These are phyloP conservation scores for Dissostichus mawsoni DNA, from an alignment of 2,113 vertebrate genomes.

Conservation along the genomic window DNA sequence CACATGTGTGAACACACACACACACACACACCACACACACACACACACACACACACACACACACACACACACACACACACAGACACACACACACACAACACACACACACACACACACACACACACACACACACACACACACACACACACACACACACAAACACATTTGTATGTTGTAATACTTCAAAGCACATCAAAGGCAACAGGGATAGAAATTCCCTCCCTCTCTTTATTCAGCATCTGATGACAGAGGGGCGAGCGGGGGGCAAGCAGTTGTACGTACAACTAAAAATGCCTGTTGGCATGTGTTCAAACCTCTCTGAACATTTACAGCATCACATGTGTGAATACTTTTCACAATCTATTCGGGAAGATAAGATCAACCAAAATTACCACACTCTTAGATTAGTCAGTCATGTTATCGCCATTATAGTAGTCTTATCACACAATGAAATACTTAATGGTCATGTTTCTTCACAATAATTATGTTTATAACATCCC, in stretches of 20 bases:
- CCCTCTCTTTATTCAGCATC: constrained; percentile 61
- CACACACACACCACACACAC: too few species aligned
- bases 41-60: neutral
- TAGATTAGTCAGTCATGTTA: constrained; percentile 1
- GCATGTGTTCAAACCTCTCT: constrained; percentile 63
- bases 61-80: constrained; percentile 27
- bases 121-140: constrained; percentile 30
- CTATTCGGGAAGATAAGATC: constrained; percentile 62
- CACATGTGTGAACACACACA: constrained; percentile 32
- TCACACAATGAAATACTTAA: neutral
- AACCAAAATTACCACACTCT: constrained; percentile 41
- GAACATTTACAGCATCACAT: constrained; percentile 55
- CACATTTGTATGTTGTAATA: constrained; percentile 47
- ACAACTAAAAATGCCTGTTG: constrained; percentile 54
- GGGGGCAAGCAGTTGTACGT: constrained; percentile 55
- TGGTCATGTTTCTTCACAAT: neutral
- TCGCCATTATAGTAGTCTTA: neutral
- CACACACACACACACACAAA: constrained; percentile 20
- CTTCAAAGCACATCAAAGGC: constrained; percentile 73
- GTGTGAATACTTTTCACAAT: constrained; percentile 54
- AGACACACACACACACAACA: constrained; percentile 16
- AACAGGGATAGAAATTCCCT: constrained; percentile 62
- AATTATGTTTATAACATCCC: neutral
- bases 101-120: neutral
- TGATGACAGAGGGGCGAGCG: constrained; percentile 61